These are phyloP conservation scores for Macaria liturata DNA, from an alignment of 2,888 invertebrate species.

Conservation along the genomic window DNA sequence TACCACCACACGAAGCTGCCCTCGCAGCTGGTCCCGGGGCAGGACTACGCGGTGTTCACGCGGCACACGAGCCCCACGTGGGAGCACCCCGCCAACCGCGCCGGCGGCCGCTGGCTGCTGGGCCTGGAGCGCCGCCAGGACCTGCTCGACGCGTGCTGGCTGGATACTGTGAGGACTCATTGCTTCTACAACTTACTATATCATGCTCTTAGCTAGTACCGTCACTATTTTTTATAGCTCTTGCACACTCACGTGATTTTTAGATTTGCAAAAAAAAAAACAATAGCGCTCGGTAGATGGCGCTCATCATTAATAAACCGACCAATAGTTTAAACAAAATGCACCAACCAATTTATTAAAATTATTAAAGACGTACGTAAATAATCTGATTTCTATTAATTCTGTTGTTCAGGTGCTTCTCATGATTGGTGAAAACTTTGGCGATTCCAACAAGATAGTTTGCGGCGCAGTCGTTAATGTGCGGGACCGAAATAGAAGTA, in stretches of 20 bases:
- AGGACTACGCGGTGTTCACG: conserved; percentile 92
- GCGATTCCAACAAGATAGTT: conserved; percentile 89
- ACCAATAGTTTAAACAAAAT: no score
- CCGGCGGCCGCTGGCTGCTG: conserved; percentile 94
- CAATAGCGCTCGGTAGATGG: no score
- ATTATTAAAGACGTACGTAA: no score
- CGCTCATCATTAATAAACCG: no score
- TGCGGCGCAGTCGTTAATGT: conserved; percentile 97
- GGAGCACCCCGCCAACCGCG: conserved; percentile 93
- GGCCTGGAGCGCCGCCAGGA: conserved; percentile 85
- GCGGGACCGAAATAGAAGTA: conserved; percentile 81
- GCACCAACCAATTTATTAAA: no score
- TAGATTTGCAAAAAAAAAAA: no score
- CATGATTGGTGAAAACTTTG: conserved; percentile 97
- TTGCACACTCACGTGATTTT: no score
- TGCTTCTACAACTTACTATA: no score
- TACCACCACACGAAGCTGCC: conserved; percentile 94
- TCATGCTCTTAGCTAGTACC: no score
- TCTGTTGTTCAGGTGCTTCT: conserved; percentile 51
- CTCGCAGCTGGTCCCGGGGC: conserved; percentile 88
- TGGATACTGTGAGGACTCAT: conserved; percentile 43
- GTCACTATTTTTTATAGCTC: no score
- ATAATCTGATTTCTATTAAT: no score
- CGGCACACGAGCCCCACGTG: conserved; percentile 94
- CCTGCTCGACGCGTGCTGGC: conserved; percentile 88